These are phyloP conservation scores for Scylla paramamosain DNA, from an alignment of 1,140 invertebrate species.

Conservation along the genomic window DNA sequence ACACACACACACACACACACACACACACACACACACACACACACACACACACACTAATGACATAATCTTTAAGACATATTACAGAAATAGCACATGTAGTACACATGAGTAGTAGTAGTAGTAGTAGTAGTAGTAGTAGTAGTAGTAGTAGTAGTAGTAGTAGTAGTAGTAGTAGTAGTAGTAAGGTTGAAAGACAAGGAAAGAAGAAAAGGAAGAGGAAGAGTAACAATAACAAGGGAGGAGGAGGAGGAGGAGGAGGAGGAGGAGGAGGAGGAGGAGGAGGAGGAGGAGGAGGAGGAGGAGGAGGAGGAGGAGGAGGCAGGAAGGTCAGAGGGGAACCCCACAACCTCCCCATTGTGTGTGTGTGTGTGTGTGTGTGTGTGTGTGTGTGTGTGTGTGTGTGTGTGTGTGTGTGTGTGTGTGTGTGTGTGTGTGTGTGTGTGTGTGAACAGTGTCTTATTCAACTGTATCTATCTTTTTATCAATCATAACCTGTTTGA, in stretches of 20 bases:
- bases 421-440: constrained; percentile 14
- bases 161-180: constrained; percentile 23
- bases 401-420: constrained; percentile 46
- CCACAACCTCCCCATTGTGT: not conserved
- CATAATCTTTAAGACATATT: not conserved
- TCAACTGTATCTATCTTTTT: not conserved
- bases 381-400: constrained; percentile 50
- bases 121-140: constrained; percentile 5
- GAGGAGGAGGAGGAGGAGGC: not conserved
- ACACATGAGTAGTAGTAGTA: not conserved
- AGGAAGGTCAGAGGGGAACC: not conserved
- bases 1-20: constrained; percentile 30
- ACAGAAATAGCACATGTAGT: not conserved
- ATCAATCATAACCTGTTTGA: not conserved
- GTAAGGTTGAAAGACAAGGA: not conserved
- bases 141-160: constrained; percentile 22
- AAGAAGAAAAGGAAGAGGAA: not conserved
- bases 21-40: constrained; percentile 39
- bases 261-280: too few species aligned
- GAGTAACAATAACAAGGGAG: not conserved
- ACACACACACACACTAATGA: constrained; percentile 16
- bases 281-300: constrained; percentile 8
- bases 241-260: not conserved
- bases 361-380: constrained; percentile 45
- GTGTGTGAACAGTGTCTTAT: not conserved